phyloP scores from a whole-genome alignment of 2,113 vertebrate species.

The Ginglymostoma cirratum region DNA sequence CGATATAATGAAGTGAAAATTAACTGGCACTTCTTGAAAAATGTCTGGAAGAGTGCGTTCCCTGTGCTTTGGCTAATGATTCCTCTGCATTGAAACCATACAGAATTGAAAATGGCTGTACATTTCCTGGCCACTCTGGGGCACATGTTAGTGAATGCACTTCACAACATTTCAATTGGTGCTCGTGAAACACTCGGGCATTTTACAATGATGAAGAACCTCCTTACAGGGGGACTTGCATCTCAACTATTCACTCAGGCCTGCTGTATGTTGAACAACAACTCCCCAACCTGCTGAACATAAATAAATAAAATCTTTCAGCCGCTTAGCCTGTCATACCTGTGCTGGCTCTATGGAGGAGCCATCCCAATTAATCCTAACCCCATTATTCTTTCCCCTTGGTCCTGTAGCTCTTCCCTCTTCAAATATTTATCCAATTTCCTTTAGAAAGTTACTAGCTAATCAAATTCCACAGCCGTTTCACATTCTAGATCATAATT shows the following conservation, averaged over 20 bases:
- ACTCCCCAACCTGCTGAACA: not conserved
- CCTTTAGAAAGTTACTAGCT: not conserved
- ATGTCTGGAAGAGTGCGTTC: too few relatives aligned
- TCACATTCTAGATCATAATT: not conserved
- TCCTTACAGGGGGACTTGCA: not conserved
- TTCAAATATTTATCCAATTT: not conserved
- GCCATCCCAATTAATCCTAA: not conserved
- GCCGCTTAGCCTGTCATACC: not conserved
- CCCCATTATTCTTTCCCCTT: not conserved
- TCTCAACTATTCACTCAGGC: not conserved
- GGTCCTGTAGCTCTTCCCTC: not conserved
- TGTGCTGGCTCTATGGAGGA: not conserved
- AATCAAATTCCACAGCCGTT: not conserved
- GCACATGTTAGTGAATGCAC: not conserved
- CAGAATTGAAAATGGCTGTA: not conserved
- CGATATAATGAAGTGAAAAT: too few relatives aligned
- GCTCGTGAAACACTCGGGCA: not conserved
- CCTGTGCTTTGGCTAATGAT: too few relatives aligned
- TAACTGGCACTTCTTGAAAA: too few relatives aligned
- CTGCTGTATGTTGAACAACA: not conserved
- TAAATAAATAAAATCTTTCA: not conserved
- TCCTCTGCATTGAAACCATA: not conserved
- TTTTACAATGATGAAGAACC: not conserved
- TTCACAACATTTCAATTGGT: not conserved
- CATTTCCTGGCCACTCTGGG: not conserved